phyloP scores from a whole-genome alignment of 2,797 vertebrate genomes.

The Aldrovandia affinis region DNA sequence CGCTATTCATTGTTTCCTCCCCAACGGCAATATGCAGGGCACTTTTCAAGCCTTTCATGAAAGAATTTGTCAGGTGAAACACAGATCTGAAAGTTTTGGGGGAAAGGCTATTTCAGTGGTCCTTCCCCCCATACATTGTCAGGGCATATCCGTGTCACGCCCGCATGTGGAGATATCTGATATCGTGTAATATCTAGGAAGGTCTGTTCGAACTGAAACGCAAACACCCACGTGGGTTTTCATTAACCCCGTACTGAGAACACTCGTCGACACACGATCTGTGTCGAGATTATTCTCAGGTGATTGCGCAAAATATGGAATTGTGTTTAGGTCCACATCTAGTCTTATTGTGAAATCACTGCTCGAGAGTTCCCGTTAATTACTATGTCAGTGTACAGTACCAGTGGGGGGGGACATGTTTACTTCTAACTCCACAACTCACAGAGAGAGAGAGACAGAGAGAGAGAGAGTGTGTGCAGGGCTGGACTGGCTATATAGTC shows the following conservation, averaged over 20 bases:
- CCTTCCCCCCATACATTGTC: slow-evolving; percentile 10
- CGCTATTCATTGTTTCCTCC: not conserved
- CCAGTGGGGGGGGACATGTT: too few relatives aligned
- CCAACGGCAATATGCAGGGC: not conserved
- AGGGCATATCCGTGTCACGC: slow-evolving; percentile 32
- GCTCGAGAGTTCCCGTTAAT: not conserved
- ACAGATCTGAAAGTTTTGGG: slow-evolving; percentile 8
- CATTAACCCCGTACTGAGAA: slow-evolving; percentile 38
- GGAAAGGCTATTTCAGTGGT: slow-evolving; percentile 2
- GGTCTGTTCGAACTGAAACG: slow-evolving; percentile 57
- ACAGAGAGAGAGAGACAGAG: not conserved
- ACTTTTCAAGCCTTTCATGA: not conserved
- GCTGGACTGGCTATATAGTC: too few relatives aligned
- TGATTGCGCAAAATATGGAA: not conserved
- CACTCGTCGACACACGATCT: not conserved
- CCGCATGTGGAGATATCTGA: slow-evolving; percentile 67
- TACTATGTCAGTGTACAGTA: not conserved
- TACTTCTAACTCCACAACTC: not conserved
- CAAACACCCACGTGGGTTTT: slow-evolving; percentile 62
- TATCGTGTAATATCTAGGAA: slow-evolving; percentile 49
- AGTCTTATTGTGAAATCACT: not conserved
- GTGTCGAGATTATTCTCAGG: not conserved
- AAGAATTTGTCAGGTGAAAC: slow-evolving; percentile 17
- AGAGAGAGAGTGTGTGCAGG: too few relatives aligned
- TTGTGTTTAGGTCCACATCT: too few relatives aligned